A percentile compares a stretch with the other conserved stretches of the same genome.
These are phyloP conservation scores for Xenotilapia longispinis DNA, from an alignment of 2,113 vertebrate genomes.

Conservation along the genomic window DNA sequence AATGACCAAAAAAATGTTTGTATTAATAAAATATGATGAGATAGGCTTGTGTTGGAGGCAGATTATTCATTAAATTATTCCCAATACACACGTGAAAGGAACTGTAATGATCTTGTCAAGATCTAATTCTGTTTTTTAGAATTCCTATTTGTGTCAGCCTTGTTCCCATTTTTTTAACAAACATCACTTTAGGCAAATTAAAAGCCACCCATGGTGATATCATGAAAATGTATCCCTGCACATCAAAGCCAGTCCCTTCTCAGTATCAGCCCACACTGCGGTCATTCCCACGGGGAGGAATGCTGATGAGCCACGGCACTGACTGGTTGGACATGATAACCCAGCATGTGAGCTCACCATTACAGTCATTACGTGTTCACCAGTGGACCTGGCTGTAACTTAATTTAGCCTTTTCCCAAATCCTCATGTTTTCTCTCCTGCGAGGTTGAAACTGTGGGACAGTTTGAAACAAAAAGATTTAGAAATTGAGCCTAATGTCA, in stretches of 20 bases:
- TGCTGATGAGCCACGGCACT: constrained; percentile 1
- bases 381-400: neutral
- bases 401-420: neutral
- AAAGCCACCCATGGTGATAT: constrained; percentile 2
- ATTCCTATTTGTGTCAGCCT: neutral
- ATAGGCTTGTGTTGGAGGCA: neutral
- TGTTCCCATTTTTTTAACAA: neutral
- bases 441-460: neutral
- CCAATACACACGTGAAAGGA: neutral
- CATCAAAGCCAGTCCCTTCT: constrained; percentile 27
- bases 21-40: neutral
- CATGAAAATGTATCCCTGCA: constrained; percentile 5
- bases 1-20: neutral
- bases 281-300: constrained; percentile 23
- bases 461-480: neutral
- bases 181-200: constrained; percentile 11
- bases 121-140: neutral
- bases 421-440: neutral
- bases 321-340: constrained; percentile 32
- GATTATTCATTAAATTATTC: neutral
- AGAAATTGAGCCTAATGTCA: neutral
- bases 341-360: neutral
- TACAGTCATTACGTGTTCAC: constrained; percentile 5
- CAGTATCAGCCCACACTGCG: constrained; percentile 8
- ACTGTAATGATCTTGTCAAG: neutral